phyloP scores from a whole-genome alignment of 2,888 invertebrate genomes.

The Psylliodes chrysocephalus region DNA sequence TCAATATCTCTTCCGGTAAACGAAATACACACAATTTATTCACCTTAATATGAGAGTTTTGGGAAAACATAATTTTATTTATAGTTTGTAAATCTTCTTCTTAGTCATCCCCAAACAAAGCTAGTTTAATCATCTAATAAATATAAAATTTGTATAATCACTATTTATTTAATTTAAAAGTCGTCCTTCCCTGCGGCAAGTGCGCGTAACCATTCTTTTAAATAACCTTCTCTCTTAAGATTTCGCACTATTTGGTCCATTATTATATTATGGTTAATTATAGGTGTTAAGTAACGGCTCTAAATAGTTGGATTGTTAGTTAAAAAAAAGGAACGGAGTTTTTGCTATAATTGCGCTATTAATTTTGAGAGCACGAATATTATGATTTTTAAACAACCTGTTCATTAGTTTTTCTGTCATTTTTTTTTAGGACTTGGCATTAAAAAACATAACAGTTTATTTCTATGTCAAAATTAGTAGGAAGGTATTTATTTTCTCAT shows the following conservation, averaged over 20 bases:
- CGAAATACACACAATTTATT: background rate
- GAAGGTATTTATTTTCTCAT: too few relatives aligned
- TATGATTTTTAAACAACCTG: background rate
- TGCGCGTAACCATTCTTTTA: conserved; percentile 23
- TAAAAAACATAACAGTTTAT: too few relatives aligned
- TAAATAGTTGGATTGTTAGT: background rate
- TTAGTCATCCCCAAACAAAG: conserved; percentile 25
- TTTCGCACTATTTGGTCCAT: background rate
- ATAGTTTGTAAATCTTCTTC: background rate
- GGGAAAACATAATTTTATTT: background rate
- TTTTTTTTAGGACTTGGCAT: too few relatives aligned
- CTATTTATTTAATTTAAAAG: conserved; percentile 33
- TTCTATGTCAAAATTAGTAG: too few relatives aligned
- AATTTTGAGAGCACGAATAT: conserved; percentile 7
- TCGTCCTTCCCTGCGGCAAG: conserved; percentile 38
- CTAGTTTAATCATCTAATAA: conserved; percentile 24
- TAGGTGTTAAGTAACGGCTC: conserved; percentile 5
- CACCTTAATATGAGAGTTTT: background rate
- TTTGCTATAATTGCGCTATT: conserved; percentile 10
- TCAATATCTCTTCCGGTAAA: background rate
- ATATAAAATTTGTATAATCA: conserved; percentile 31
- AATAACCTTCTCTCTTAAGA: conserved; percentile 25
- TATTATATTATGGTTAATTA: background rate
- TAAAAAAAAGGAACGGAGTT: conserved; percentile 1
- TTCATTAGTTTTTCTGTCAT: background rate